These are phyloP conservation scores for Dryas iulia DNA, from an alignment of 1,140 invertebrate species.

Conservation along the genomic window DNA sequence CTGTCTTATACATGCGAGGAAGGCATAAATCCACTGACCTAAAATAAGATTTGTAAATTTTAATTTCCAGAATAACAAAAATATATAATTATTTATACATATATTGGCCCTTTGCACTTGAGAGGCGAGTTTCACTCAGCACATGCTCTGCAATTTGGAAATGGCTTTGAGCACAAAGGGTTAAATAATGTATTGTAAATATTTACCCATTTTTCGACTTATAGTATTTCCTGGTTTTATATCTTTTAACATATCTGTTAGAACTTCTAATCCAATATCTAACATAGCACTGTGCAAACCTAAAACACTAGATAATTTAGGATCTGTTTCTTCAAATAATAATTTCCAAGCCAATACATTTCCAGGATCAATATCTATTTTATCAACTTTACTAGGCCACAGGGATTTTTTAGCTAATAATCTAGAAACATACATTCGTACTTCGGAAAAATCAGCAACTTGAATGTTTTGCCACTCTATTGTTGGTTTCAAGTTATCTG, in stretches of 20 bases:
- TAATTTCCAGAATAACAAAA: too few relatives aligned
- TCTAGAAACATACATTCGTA: constrained; percentile 59
- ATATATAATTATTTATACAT: too few relatives aligned
- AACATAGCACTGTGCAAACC: constrained; percentile 44
- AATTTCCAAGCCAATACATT: constrained; percentile 47
- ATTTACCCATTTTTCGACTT: constrained; percentile 60
- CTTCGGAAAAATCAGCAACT: constrained; percentile 67
- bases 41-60: constrained; percentile 33
- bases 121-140: too few relatives aligned
- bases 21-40: constrained; percentile 72
- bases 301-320: constrained; percentile 58
- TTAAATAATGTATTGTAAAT: neutral
- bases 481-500: constrained; percentile 63
- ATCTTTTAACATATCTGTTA: constrained; percentile 48
- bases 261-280: constrained; percentile 52
- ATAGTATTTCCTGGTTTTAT: constrained; percentile 55
- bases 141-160: too few relatives aligned
- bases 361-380: constrained; percentile 39
- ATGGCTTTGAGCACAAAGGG: too few relatives aligned
- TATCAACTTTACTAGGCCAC: constrained; percentile 41
- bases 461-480: constrained; percentile 75
- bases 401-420: constrained; percentile 44
- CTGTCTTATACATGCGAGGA: constrained; percentile 55
- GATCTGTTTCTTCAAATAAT: constrained; percentile 53
- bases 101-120: too few relatives aligned